phyloP scores from a whole-genome alignment of 1,140 invertebrate genomes.

The Theocolax elegans region DNA sequence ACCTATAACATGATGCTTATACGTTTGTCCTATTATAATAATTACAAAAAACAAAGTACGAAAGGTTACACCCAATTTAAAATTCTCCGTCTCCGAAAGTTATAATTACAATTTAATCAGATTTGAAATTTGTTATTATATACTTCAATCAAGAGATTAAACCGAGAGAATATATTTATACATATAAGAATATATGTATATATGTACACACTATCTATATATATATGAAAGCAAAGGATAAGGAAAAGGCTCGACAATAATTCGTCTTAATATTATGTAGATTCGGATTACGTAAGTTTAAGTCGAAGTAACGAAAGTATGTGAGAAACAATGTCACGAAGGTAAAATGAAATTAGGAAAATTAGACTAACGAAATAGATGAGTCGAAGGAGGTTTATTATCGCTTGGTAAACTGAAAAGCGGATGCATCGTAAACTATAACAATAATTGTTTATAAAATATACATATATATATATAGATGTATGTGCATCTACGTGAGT shows the following conservation, averaged over 20 bases:
- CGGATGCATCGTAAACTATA: constrained; percentile 25
- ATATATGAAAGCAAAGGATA: constrained; percentile 4
- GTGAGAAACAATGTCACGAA: constrained; percentile 14
- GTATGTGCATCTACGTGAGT: constrained; percentile 1
- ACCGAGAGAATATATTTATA: background rate
- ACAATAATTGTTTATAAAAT: constrained; percentile 30
- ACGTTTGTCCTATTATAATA: too few relatives aligned
- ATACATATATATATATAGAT: constrained; percentile 13
- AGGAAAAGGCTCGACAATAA: constrained; percentile 8
- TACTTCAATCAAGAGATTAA: constrained; percentile 17
- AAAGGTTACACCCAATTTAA: too few relatives aligned
- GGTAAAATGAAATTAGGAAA: constrained; percentile 15
- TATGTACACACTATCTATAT: too few relatives aligned
- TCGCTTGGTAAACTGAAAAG: constrained; percentile 5
- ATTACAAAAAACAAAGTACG: too few relatives aligned
- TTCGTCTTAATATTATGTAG: constrained; percentile 23
- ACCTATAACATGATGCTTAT: too few relatives aligned
- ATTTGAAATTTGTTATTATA: constrained; percentile 9
- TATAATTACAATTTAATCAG: constrained; percentile 1
- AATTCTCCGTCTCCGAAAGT: too few relatives aligned
- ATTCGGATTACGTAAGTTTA: constrained; percentile 19
- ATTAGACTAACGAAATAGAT: constrained; percentile 21
- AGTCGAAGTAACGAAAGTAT: constrained; percentile 5
- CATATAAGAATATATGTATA: too few relatives aligned
- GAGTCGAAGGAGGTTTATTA: constrained; percentile 24